Evolutionary conservation across 2,888 invertebrate genomes (phyloP).

Genomic region (Pollenia labialis): DNA sequence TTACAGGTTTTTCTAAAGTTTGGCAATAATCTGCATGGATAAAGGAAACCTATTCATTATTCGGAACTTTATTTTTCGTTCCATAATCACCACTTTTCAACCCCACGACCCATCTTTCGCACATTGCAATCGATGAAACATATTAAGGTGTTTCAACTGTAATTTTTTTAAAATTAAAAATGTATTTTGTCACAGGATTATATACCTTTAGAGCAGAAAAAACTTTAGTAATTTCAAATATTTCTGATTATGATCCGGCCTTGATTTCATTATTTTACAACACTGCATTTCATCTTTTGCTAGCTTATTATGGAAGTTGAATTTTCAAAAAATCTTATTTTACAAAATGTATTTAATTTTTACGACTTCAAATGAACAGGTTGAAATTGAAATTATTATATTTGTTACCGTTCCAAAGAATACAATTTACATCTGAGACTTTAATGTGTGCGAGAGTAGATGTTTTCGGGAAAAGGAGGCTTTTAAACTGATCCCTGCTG

Average conservation of each 20-base stretch:
- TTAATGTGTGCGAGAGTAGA: constrained; percentile 6
- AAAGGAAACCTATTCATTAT: no score
- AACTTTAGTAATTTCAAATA: background rate
- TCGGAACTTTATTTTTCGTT: no score
- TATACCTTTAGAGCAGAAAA: no score
- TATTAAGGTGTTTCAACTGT: no score
- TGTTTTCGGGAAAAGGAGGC: constrained; percentile 29
- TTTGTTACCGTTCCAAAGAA: constrained; percentile 47
- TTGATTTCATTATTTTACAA: background rate
- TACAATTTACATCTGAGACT: constrained; percentile 68
- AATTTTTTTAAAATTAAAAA: no score
- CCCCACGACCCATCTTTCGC: no score
- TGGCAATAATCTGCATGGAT: no score
- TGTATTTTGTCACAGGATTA: no score
- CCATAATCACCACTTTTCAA: rapidly evolving
- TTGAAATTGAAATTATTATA: constrained; percentile 69
- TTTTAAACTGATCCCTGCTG: constrained; percentile 72
- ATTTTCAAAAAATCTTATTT: constrained; percentile 59
- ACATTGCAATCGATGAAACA: no score
- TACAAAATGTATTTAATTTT: constrained; percentile 66
- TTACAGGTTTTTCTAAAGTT: no score
- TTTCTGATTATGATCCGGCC: background rate
- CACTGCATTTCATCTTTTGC: constrained; percentile 25
- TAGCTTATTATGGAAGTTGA: constrained; percentile 57
- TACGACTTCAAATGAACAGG: constrained; percentile 67